Percentiles rank a stretch among this genome's conserved stretches.
These are phyloP conservation scores for Mustela nigripes DNA, from an alignment of 2,113 vertebrate species.

Conservation along the genomic window DNA sequence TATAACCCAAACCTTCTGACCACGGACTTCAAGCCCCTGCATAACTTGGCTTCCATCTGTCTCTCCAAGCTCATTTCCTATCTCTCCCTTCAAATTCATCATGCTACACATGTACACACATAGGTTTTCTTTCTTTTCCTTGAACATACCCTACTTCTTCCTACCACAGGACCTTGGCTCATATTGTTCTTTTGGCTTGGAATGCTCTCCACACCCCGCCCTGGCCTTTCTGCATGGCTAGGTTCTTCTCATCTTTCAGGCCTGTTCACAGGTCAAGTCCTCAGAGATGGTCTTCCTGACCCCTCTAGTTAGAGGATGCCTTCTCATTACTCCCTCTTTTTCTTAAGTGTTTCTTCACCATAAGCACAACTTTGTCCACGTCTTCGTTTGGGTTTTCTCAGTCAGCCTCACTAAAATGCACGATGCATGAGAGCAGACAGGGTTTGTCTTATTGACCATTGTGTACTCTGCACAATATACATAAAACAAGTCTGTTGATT, in stretches of 20 bases:
- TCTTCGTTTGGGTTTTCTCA: constrained; percentile 38
- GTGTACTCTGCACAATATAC: neutral
- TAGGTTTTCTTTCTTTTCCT: constrained; percentile 58
- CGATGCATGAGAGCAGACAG: neutral
- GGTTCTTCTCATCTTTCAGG: constrained; percentile 45
- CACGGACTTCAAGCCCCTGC: constrained; percentile 32
- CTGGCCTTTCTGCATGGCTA: neutral
- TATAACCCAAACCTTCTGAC: neutral
- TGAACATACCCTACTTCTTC: constrained; percentile 49
- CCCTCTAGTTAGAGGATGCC: neutral
- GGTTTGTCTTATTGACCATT: constrained; percentile 9
- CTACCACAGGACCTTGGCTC: neutral
- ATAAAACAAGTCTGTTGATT: neutral
- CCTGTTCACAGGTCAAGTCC: constrained; percentile 47
- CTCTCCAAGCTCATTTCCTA: constrained; percentile 58
- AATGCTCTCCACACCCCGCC: neutral
- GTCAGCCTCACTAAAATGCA: neutral
- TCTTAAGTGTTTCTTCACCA: constrained; percentile 50
- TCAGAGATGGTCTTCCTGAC: neutral
- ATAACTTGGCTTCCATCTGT: neutral
- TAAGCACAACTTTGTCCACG: neutral
- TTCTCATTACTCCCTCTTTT: neutral
- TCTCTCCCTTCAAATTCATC: constrained; percentile 1
- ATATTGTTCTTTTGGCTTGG: constrained; percentile 11
- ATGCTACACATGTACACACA: neutral